These are phyloP conservation scores for Drosophila mettleri DNA, from an alignment of 2,888 invertebrate species.

Conservation along the genomic window DNA sequence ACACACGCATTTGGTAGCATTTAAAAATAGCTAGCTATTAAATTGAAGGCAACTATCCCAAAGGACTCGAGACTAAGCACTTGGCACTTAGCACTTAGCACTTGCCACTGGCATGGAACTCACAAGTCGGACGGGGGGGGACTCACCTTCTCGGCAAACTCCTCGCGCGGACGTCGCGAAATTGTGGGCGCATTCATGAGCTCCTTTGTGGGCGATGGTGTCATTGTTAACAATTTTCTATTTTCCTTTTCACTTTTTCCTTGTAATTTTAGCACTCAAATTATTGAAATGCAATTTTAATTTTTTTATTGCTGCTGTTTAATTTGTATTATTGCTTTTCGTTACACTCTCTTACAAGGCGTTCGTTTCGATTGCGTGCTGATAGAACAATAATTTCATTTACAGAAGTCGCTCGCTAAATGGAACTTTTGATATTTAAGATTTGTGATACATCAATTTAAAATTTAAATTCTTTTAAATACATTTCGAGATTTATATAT, in stretches of 20 bases:
- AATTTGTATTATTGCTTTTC: constrained; percentile 65
- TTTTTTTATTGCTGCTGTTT: constrained; percentile 39
- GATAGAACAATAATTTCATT: constrained; percentile 34
- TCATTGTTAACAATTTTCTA: constrained; percentile 49
- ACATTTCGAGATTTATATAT: too few relatives aligned
- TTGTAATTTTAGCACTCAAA: constrained; percentile 7
- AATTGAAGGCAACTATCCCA: constrained; percentile 17
- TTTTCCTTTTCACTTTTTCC: constrained; percentile 1
- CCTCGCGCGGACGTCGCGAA: constrained; percentile 83
- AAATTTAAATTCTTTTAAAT: too few relatives aligned
- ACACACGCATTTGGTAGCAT: constrained; percentile 51
- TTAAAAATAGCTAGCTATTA: constrained; percentile 48
- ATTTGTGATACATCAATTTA: not conserved
- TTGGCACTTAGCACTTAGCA: constrained; percentile 4
- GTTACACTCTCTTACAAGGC: constrained; percentile 41
- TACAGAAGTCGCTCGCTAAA: constrained; percentile 10
- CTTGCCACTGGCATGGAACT: not conserved
- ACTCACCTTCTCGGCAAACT: constrained; percentile 84
- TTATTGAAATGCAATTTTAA: constrained; percentile 30
- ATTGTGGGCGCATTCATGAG: constrained; percentile 76
- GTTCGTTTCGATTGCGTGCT: constrained; percentile 43
- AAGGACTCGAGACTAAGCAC: constrained; percentile 17
- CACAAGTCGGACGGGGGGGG: constrained; percentile 15
- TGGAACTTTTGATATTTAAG: not conserved
- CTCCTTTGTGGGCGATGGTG: constrained; percentile 83